Conservation (phyloP, 53 echinoderm and acorn worm genomes). For the Apostichopus leukothele region DNA sequence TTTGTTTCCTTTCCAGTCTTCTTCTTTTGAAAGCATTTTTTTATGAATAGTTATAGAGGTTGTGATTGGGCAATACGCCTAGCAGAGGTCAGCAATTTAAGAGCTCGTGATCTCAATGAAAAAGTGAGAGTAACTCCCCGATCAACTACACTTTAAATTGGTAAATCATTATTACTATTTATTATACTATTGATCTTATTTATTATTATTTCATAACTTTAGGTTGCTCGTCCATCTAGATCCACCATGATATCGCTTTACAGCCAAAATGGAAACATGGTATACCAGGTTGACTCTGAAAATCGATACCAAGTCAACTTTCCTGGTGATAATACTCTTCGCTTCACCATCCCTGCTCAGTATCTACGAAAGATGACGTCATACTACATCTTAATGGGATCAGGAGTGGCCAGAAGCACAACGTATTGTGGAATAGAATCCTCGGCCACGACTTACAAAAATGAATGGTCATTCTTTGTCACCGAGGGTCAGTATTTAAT, state of each 20-base stretch:
- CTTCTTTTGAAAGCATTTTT: no score
- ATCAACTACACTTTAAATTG: no score
- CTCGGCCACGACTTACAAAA: not conserved
- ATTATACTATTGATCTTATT: no score
- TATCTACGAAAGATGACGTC: not conserved
- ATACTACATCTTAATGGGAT: slow-evolving; percentile 27
- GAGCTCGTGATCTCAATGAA: no score
- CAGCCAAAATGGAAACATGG: not conserved
- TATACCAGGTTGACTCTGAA: slow-evolving; percentile 1
- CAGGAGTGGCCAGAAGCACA: slow-evolving; percentile 28
- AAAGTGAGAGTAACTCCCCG: no score
- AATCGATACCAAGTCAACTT: slow-evolving; percentile 2
- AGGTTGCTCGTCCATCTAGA: slow-evolving; percentile 23
- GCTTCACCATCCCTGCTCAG: not conserved
- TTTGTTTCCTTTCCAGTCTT: no score
- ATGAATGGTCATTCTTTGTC: slow-evolving; percentile 16
- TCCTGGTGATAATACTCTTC: not conserved
- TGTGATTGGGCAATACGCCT: no score
- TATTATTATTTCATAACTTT: not conserved
- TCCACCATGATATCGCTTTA: not conserved
- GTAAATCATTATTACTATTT: no score
- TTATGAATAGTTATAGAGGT: no score
- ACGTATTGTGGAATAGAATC: slow-evolving; percentile 32
- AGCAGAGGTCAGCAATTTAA: no score
- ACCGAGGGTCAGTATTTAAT: not conserved